Percentiles rank a stretch among this genome's conserved stretches.
Conservation (phyloP, 2,888 invertebrate species). For the Priocnemis perturbator region DNA sequence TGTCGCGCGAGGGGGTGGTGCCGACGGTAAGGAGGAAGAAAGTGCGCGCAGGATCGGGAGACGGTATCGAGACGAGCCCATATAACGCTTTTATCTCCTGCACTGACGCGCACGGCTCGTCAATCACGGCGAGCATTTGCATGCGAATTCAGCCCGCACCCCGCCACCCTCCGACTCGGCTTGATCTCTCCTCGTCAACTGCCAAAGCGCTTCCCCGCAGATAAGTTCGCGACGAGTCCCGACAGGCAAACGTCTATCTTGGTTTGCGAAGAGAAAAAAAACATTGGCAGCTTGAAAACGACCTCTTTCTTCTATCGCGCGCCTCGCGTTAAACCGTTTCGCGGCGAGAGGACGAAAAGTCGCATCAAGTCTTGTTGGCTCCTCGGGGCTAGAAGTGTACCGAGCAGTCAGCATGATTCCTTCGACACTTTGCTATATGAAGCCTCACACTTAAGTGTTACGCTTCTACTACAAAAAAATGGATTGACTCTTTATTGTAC, state of each 20-base stretch:
- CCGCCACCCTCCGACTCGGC: slow-evolving; percentile 1
- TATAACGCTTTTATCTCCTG: slow-evolving; percentile 18
- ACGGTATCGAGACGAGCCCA: slow-evolving; percentile 28
- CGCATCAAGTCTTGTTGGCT: too few species aligned
- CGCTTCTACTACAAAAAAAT: too few species aligned
- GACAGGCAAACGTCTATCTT: slow-evolving; percentile 16
- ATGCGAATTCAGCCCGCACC: slow-evolving; percentile 26
- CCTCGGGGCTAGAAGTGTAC: too few species aligned
- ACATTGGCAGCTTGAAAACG: neutral
- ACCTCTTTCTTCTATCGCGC: too few species aligned
- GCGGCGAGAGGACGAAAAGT: too few species aligned
- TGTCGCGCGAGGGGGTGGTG: neutral
- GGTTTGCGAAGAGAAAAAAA: neutral
- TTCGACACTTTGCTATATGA: too few species aligned
- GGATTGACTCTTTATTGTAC: too few species aligned
- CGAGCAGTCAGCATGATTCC: too few species aligned
- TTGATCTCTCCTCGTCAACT: neutral
- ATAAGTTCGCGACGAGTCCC: neutral
- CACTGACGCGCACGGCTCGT: slow-evolving; percentile 28
- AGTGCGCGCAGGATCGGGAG: slow-evolving; percentile 1
- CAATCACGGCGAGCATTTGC: slow-evolving; percentile 36
- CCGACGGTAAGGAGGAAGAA: slow-evolving; percentile 13
- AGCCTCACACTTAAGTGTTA: too few species aligned
- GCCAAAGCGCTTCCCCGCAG: neutral
- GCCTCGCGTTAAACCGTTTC: too few species aligned